Base-by-base conservation (phyloP, 2,797 vertebrate genomes). In the Australoheros facetus region DNA sequence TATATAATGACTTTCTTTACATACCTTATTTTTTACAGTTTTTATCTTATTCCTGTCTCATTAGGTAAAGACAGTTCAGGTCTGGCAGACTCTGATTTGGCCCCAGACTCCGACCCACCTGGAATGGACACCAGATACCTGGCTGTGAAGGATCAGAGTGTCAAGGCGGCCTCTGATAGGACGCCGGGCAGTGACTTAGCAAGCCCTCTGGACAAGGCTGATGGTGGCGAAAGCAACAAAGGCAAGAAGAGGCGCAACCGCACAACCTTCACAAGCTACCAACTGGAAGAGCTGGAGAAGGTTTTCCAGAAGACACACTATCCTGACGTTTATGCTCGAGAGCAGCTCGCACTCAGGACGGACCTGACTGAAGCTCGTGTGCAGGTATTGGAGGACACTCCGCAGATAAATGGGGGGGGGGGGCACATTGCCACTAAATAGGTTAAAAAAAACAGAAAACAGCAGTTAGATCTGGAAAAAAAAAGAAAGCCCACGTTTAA, bases 271-370 rank as follows among this genome's bases (percentile, higher is more conserved):
- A 99, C 98, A 0, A 99, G 98, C 85, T 99, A 98, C 94, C 98
- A 99, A 91, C 94, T 99, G 89, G 98, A 99, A 81, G 98, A 99
- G 92, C 95, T 99, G 93, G 98, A 99, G 94, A 99, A 99, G 85
- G 97, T 99, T 91, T 99, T 99, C 94, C 98, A 99, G 95, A 99
- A 99, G 95, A 99, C 98, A 2, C 98, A 99, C 94, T 99, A 99
- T 85, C 98, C 98, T 0, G 98, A 99, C 0, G 98, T 99, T 73
- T 99, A 99, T 0, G 98, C 98, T 4, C 96, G 98, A 14, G 98
- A 99, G 93, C 98, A 99, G 94, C 96, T 99, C 84, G 98, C 98
- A 56, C 97, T 99, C 94, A 96, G 98, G 94, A 99, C 98, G 0
- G 98, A 99, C 92, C 96, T 99, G 90, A 99, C 98, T 0, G 98